Evolutionary conservation across 2,888 invertebrate genomes (phyloP), one percentile per base, ranked within the genome.

Genomic region (Sepiola atlantica): DNA sequence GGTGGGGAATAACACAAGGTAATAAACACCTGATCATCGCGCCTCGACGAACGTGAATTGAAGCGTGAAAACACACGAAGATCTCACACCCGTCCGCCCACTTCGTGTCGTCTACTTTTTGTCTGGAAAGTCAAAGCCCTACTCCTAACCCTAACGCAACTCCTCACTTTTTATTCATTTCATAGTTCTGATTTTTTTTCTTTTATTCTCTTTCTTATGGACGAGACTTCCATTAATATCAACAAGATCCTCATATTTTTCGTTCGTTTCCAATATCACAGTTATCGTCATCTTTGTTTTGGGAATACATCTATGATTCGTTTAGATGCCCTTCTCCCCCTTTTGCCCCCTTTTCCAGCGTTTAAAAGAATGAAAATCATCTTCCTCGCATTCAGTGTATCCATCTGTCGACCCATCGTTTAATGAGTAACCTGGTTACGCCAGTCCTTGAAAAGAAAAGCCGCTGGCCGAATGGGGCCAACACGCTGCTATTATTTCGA

Each of bases 1-100:
- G 45, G 8, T 4, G 77, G 28, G n/a, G 10, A n/a, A n/a, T n/a
- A n/a, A n/a, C 10, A 77, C 77, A 77, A n/a, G 77, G 77, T 77
- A 77, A 77, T 77, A 77, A 77, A 77, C 77, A 77, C 77, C 77
- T 77, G 77, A 77, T 77, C 77, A 77, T 77, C 28, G 28, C 77
- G 16, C 28, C 77, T 77, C 28, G n/a, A 77, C n/a, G 77, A n/a
- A 77, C n/a, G 77, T 77, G 28, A 77, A 77, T 0, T 77, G 77
- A 77, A 77, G 77, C 77, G n/a, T 77, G 77, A 77, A 77, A 77
- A 77, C 77, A 12, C n/a, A 77, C 77, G n/a, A 77, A 77, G 28
- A 77, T 10, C 77, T 77, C 77, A 18, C 77, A 28, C 77, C 77
- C 77, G 28, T 8, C n/a, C 28, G 28, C n/a, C 28, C n/a, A 28